Conservation (phyloP, 2,113 vertebrate genomes). For the Aythya baeri region DNA sequence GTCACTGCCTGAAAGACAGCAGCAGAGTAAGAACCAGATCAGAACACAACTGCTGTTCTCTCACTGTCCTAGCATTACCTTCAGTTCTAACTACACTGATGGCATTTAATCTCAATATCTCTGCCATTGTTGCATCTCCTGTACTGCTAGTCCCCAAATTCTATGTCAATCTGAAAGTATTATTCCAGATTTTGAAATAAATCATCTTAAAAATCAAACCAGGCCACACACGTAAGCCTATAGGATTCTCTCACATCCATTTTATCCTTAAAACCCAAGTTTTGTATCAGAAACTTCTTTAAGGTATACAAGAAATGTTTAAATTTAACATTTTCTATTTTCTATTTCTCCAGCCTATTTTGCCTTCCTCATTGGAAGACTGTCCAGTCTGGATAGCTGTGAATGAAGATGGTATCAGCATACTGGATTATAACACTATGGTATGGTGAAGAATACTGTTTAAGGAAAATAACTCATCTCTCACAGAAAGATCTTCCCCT, state of each 20-base stretch:
- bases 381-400: constrained; percentile 87
- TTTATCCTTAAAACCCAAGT: not conserved
- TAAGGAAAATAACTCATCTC: not conserved
- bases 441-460: constrained; percentile 66
- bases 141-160: not conserved
- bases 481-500: not conserved
- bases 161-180: not conserved
- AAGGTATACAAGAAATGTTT: not conserved
- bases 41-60: not conserved
- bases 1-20: not conserved
- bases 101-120: not conserved
- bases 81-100: not conserved
- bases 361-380: constrained; percentile 79
- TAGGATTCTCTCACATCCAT: not conserved
- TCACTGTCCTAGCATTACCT: not conserved
- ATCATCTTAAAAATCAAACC: not conserved
- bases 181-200: not conserved
- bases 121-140: not conserved
- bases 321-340: constrained; percentile 15
- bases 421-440: constrained; percentile 86
- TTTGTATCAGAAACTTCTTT: not conserved
- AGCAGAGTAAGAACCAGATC: not conserved
- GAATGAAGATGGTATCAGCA: constrained; percentile 87
- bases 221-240: not conserved
- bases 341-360: constrained; percentile 78